A percentile compares a stretch with the other conserved stretches of the same genome.
These are phyloP conservation scores for Euura lappo DNA, from an alignment of 1,140 invertebrate species.

Conservation along the genomic window DNA sequence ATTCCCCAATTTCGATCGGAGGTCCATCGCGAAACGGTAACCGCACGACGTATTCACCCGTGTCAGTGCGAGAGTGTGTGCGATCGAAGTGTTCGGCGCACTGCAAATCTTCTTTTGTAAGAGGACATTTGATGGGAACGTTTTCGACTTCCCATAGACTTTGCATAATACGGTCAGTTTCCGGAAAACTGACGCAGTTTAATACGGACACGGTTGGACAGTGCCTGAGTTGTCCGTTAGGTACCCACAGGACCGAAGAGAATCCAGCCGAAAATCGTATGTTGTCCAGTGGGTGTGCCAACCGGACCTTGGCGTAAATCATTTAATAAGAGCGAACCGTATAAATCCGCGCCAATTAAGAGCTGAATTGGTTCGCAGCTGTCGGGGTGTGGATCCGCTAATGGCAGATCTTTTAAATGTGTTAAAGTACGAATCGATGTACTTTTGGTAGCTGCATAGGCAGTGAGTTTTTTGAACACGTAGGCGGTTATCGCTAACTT, in stretches of 20 bases:
- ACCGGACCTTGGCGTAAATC: not conserved
- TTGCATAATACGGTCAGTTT: slow-evolving; percentile 3
- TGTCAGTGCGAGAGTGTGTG: no score
- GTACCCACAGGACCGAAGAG: slow-evolving; percentile 1
- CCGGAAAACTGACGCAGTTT: not conserved
- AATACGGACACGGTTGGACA: no score
- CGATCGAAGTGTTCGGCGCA: no score
- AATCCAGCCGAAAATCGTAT: slow-evolving; percentile 10
- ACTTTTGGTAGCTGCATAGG: not conserved
- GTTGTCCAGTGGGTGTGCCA: not conserved
- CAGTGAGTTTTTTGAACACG: slow-evolving; percentile 15
- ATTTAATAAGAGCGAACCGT: slow-evolving; percentile 3
- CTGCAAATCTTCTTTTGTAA: no score
- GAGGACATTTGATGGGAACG: not conserved
- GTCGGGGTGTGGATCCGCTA: slow-evolving; percentile 7
- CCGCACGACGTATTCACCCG: no score
- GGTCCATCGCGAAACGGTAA: no score
- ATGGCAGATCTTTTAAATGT: not conserved
- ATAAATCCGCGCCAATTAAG: slow-evolving; percentile 10
- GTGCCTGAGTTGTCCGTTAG: no score
- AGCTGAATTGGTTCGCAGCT: slow-evolving; percentile 1
- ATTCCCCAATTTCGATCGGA: no score
- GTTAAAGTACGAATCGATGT: not conserved
- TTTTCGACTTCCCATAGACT: slow-evolving; percentile 8
- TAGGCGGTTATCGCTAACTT: no score